Evolutionary conservation across 2,113 vertebrate genomes (phyloP).

Genomic region (Catharus bicknelli): DNA sequence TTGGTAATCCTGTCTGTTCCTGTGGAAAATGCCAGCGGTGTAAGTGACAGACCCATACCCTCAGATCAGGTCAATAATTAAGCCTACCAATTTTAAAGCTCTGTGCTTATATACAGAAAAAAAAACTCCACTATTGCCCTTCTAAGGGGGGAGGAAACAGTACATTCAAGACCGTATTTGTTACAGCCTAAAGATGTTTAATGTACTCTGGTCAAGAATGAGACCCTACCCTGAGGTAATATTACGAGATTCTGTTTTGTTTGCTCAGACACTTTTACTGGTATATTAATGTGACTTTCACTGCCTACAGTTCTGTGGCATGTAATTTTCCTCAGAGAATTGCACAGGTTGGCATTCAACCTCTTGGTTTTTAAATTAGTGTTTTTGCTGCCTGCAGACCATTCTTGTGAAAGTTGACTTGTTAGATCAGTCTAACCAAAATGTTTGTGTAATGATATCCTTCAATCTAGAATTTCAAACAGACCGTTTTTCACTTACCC

Average conservation of each 20-base stretch:
- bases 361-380: not conserved
- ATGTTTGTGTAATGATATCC: slow-evolving; percentile 8
- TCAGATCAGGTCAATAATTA: not conserved
- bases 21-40: not conserved
- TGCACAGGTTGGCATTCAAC: not conserved
- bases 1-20: not conserved
- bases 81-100: not conserved
- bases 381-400: not conserved
- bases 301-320: not conserved
- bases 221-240: not conserved
- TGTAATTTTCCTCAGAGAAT: not conserved
- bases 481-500: not conserved
- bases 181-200: not conserved
- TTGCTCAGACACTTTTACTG: not conserved
- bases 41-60: not conserved
- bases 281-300: not conserved
- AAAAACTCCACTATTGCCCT: not conserved
- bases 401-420: not conserved
- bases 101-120: not conserved
- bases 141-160: not conserved
- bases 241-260: not conserved
- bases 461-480: not conserved
- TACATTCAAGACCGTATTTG: not conserved
- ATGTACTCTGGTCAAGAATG: not conserved
- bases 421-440: not conserved